Percentiles rank a stretch among this genome's conserved stretches.
Conservation (phyloP, 2,113 vertebrate genomes). For the Macheiramphus alcinus region DNA sequence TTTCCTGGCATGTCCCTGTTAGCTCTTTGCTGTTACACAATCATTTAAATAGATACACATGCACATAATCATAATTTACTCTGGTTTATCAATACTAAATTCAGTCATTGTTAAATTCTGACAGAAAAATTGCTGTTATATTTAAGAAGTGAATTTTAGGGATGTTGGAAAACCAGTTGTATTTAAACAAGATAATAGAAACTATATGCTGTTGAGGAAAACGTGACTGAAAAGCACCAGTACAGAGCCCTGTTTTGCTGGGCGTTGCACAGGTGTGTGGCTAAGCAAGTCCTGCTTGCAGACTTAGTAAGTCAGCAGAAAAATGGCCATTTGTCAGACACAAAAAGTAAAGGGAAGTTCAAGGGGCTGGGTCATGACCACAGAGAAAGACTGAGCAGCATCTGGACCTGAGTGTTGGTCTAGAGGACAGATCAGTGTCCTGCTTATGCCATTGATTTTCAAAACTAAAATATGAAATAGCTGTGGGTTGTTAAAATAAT, state of each 20-base stretch:
- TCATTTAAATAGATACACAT: neutral
- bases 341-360: neutral
- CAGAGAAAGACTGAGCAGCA: neutral
- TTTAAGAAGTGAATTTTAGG: neutral
- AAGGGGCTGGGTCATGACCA: neutral
- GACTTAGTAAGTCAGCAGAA: neutral
- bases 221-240: neutral
- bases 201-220: neutral
- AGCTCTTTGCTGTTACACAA: neutral
- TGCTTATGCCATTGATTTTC: neutral
- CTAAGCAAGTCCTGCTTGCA: neutral
- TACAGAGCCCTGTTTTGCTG: neutral
- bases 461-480: neutral
- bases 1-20: neutral
- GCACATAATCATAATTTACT: neutral
- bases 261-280: no score
- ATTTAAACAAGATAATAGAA: neutral
- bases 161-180: neutral
- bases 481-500: neutral
- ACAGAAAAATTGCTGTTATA: neutral
- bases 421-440: neutral
- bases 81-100: neutral
- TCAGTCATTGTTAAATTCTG: neutral
- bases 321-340: neutral
- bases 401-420: neutral